These are phyloP conservation scores for Sebastes hubbsi DNA, from an alignment of 2,797 vertebrate genomes.

Conservation along the genomic window DNA sequence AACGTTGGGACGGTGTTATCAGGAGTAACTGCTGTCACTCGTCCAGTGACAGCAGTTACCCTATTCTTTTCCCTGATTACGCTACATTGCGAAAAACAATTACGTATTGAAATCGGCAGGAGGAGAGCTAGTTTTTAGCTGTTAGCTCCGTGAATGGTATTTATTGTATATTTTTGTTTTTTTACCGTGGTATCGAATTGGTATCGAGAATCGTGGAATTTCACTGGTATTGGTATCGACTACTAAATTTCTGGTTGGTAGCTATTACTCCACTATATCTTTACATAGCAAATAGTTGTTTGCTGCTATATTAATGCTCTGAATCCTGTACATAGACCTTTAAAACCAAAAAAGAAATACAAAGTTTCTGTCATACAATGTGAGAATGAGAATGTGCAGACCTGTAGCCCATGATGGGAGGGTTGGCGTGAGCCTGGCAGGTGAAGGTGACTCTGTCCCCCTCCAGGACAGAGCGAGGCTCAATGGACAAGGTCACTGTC, in stretches of 20 bases:
- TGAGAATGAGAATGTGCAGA: constrained; percentile 56
- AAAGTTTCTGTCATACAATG: background rate
- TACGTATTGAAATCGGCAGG: no score
- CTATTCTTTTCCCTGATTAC: rapidly evolving
- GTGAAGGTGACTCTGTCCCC: constrained; percentile 93
- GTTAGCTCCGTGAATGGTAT: no score
- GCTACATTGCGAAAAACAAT: no score
- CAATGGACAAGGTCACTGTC: constrained; percentile 92
- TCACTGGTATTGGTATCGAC: no score
- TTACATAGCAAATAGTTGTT: background rate
- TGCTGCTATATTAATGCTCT: background rate
- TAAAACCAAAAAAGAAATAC: background rate
- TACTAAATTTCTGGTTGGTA: background rate
- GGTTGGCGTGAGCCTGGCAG: constrained; percentile 94
- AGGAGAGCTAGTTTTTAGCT: no score
- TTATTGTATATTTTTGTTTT: no score
- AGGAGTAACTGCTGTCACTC: rapidly evolving
- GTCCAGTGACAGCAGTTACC: no score
- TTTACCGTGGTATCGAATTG: no score
- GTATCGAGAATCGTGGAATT: no score
- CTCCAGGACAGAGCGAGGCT: constrained; percentile 94
- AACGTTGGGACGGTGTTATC: no score
- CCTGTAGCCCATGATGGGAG: constrained; percentile 94
- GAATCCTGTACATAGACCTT: background rate
- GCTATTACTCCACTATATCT: background rate